Conservation (phyloP, 2,888 invertebrate genomes). For the Philaethria dido region DNA sequence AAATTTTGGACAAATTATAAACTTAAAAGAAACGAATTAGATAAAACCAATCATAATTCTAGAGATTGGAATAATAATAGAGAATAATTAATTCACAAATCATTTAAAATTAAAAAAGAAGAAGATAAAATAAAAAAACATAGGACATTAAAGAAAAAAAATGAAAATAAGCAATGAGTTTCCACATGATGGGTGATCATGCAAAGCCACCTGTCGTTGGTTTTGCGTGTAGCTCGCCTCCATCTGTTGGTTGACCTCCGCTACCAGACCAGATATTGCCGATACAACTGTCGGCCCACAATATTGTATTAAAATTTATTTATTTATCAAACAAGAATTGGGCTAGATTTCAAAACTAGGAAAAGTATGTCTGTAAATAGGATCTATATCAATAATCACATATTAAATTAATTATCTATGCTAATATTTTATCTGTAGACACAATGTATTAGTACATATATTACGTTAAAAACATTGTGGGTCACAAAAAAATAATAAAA, state of each 20-base stretch:
- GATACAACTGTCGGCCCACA: conserved; percentile 86
- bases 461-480: conserved; percentile 4
- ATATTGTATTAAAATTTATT: conserved; percentile 45
- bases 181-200: conserved; percentile 51
- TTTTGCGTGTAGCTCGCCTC: conserved; percentile 81
- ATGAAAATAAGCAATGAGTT: conserved; percentile 12
- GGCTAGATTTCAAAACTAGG: no score
- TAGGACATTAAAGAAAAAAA: not conserved
- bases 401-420: no score
- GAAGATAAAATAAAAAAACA: not conserved
- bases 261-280: conserved; percentile 91
- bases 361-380: no score
- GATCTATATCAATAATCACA: no score
- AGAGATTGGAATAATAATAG: no score
- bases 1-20: no score
- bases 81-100: no score
- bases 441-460: not conserved
- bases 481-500: not conserved
- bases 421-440: no score
- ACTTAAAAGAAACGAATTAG: no score
- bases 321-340: no score
- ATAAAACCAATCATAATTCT: no score
- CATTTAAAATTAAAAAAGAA: not conserved
- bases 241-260: conserved; percentile 91
- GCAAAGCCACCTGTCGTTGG: conserved; percentile 81